Conservation (phyloP, 2,113 vertebrate species). For the Lontra canadensis region DNA sequence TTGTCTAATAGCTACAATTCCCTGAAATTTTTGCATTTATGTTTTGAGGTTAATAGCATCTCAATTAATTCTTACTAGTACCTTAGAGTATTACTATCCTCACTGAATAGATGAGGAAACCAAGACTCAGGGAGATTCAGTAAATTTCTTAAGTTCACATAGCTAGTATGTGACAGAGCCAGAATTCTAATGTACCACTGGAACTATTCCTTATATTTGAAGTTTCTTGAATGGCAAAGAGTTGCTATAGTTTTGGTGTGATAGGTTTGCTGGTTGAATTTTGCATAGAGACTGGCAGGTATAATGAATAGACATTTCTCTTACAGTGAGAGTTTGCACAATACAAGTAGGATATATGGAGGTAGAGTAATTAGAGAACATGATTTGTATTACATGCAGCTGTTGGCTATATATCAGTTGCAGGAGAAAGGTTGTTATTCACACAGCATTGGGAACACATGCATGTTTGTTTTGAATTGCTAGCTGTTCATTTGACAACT, state of each 20-base stretch:
- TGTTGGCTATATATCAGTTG: slow-evolving; percentile 42
- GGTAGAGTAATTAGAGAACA: slow-evolving; percentile 45
- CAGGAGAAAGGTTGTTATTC: slow-evolving; percentile 20
- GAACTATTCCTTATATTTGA: not conserved
- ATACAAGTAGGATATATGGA: slow-evolving; percentile 10
- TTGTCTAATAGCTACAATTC: not conserved
- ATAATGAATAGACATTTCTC: slow-evolving; percentile 46
- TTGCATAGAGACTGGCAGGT: not conserved
- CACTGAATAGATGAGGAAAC: not conserved
- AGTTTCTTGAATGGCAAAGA: not conserved
- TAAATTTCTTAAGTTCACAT: not conserved
- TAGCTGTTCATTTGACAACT: slow-evolving; percentile 35
- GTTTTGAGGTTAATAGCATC: not conserved
- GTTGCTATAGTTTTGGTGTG: not conserved
- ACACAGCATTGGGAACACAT: not conserved
- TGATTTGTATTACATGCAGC: slow-evolving; percentile 41
- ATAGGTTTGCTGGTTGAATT: slow-evolving; percentile 13
- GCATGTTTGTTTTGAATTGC: slow-evolving; percentile 41
- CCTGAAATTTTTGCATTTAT: not conserved
- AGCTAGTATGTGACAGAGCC: not conserved
- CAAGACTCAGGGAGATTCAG: not conserved
- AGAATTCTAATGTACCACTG: not conserved
- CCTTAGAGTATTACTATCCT: not conserved
- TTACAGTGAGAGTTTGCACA: slow-evolving; percentile 47
- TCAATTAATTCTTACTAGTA: not conserved